Conservation (phyloP, 2,888 invertebrate species). For the Aradus depressus region DNA sequence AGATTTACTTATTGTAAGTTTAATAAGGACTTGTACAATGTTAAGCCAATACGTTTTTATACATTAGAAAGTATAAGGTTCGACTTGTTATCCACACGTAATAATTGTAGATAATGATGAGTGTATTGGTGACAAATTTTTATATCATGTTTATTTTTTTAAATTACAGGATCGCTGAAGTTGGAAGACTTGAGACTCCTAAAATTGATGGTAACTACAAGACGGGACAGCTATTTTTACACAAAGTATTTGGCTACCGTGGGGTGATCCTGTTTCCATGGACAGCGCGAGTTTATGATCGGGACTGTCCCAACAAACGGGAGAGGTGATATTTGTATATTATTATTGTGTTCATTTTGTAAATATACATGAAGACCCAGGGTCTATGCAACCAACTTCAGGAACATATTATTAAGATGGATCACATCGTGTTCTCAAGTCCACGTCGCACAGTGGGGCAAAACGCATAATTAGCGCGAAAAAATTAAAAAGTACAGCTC, state of each 20-base stretch:
- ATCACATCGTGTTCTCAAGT: background rate
- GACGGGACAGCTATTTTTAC: conserved; percentile 90
- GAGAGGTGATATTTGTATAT: conserved; percentile 37
- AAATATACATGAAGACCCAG: no score
- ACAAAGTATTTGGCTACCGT: conserved; percentile 92
- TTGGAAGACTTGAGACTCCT: conserved; percentile 79
- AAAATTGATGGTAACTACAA: conserved; percentile 85
- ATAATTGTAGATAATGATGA: no score
- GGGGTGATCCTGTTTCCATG: conserved; percentile 96
- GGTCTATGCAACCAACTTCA: background rate
- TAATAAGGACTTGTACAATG: no score
- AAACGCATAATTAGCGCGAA: no score
- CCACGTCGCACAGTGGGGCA: no score
- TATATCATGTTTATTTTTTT: background rate
- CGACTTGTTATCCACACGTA: no score
- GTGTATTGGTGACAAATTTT: background rate
- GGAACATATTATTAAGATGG: background rate
- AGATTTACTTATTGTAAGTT: no score
- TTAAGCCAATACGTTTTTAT: no score
- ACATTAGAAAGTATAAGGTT: no score
- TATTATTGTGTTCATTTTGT: background rate
- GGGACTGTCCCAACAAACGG: conserved; percentile 66
- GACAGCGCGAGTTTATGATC: conserved; percentile 88
- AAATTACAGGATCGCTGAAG: conserved; percentile 49
- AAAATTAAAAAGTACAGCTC: no score